A percentile compares a stretch with the other conserved stretches of the same genome.
Conservation (phyloP, 2,797 vertebrate genomes). For the Sebastes matsubarae region DNA sequence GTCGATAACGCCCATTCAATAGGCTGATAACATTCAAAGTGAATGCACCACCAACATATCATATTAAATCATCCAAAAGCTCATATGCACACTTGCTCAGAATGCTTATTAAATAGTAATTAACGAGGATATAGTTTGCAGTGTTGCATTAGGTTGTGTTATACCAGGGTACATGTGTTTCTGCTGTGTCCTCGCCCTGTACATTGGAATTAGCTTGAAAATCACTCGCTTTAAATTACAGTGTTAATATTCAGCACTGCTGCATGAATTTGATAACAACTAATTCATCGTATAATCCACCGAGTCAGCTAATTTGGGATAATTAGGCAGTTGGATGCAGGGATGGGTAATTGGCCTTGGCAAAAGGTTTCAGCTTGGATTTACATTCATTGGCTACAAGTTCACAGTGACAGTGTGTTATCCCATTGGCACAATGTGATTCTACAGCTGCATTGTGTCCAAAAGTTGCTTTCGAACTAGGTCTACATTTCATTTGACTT, state of each 20-base stretch:
- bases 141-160: not conserved
- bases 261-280: conserved; percentile 62
- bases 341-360: conserved; percentile 56
- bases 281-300: conserved; percentile 60
- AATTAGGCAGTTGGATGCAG: conserved; percentile 56
- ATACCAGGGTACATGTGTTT: not conserved
- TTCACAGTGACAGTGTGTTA: conserved; percentile 36
- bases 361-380: conserved; percentile 50
- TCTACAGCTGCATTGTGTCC: not conserved
- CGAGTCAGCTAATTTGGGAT: conserved; percentile 64
- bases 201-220: conserved; percentile 37
- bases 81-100: not conserved
- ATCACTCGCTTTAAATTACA: conserved; percentile 35
- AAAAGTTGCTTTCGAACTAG: not conserved
- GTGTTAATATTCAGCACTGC: conserved; percentile 49
- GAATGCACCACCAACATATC: not conserved
- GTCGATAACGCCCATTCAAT: not conserved
- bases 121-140: not conserved
- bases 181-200: conserved; percentile 6
- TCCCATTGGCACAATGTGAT: not conserved
- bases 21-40: not conserved
- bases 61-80: not conserved
- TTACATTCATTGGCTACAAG: conserved; percentile 36
- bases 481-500: not conserved
- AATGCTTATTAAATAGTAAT: not conserved